Base-by-base conservation (phyloP, 2,888 invertebrate genomes). In the Leucophenga maculata region DNA sequence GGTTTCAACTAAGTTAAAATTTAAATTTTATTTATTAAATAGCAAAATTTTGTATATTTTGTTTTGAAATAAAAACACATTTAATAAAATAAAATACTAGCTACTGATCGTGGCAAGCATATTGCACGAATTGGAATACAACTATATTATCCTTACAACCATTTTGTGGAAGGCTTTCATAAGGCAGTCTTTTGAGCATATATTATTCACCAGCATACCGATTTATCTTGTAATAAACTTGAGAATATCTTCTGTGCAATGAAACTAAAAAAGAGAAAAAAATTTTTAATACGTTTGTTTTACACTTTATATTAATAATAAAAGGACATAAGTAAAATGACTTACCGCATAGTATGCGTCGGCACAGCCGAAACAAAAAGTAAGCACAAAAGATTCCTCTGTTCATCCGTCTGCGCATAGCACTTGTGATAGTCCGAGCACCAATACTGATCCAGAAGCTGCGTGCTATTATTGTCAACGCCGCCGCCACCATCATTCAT, bases 351-450 rank as follows among this genome's bases (percentile, higher is more conserved):
- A 9, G 94, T 93, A 80, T 93, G 93, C 18, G 92, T 93, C 20
- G 95, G 93, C 69, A 96, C 91, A 22, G 93, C 89, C 11, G 94
- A 91, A 11, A 92, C 90, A 82, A 94, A 96, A 0, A 96, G 89
- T 9, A 93, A 91, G 84, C 94, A 95, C 72, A 95, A 90, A 69
- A 95, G 89, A 78, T 94, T 91, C 73, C 92, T 91, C 9, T 90
- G 90, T 1, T 90, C 90, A 83, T 92, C 92, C 20, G 78, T 78
- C 70, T 93, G 90, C 0, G 94, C 94, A 83, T 95, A 94, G 80
- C 95, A 95, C 88, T 96, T 96, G 86, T 95, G 94, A 85, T 94
- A 95, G 83, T 96, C 95, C 0, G 95, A 94, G 85, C 93, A 93
- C 93, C 95, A 94, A 85, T 95, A 95, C 0, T 93, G 93, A 55